phyloP scores from a whole-genome alignment of 1,140 invertebrate species.

The Drosophila aff. region DNA sequence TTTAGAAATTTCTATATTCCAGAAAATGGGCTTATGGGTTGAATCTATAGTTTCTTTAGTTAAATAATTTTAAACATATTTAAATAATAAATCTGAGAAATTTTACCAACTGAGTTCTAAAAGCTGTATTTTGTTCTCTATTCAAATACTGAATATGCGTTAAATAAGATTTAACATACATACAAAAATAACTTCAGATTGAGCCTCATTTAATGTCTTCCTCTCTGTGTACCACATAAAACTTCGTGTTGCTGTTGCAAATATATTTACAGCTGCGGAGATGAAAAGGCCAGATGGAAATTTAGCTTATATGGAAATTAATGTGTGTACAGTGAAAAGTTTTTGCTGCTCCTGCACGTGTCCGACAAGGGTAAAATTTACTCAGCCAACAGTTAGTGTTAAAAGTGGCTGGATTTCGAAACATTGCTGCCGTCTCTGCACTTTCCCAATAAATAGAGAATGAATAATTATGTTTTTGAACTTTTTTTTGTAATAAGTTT shows the following conservation, averaged over 20 bases:
- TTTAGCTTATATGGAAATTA: conserved; percentile 67
- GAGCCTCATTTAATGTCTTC: not conserved
- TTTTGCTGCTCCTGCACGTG: conserved; percentile 33
- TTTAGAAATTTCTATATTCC: too few relatives aligned
- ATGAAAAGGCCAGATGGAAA: conserved; percentile 59
- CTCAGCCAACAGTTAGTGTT: conserved; percentile 37
- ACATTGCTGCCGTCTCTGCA: not conserved
- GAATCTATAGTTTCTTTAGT: too few relatives aligned
- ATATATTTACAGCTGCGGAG: conserved; percentile 45
- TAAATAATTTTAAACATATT: too few relatives aligned
- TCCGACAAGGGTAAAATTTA: conserved; percentile 51
- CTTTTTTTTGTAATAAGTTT: not conserved
- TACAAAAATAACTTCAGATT: not conserved
- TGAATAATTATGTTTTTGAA: not conserved
- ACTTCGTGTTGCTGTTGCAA: conserved; percentile 22
- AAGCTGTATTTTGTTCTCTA: too few relatives aligned
- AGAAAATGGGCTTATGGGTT: too few relatives aligned
- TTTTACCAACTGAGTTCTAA: not conserved
- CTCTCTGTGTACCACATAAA: conserved; percentile 12
- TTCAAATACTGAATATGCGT: not conserved
- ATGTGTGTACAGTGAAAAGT: conserved; percentile 58
- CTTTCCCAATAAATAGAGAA: not conserved
- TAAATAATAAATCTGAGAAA: too few relatives aligned
- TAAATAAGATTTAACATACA: not conserved
- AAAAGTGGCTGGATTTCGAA: conserved; percentile 1